phyloP scores from a whole-genome alignment of 2,113 vertebrate genomes.

The Chloropsis hardwickii region DNA sequence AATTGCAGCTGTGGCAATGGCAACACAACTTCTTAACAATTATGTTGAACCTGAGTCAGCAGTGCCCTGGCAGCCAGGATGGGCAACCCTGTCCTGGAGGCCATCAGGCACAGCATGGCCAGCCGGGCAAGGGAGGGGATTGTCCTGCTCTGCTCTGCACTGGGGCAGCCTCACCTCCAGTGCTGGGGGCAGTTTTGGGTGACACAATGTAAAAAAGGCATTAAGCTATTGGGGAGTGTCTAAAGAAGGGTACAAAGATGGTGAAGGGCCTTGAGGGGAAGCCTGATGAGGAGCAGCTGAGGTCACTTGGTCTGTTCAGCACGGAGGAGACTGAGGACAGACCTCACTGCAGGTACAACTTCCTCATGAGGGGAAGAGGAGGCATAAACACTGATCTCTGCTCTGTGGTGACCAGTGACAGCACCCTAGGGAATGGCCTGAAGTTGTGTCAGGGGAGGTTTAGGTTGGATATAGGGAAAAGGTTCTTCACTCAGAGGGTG shows the following conservation, averaged over 20 bases:
- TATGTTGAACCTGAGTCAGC: accelerated
- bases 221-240: accelerated
- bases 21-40: background rate
- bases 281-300: accelerated
- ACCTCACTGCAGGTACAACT: background rate
- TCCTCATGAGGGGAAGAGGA: background rate
- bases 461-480: background rate
- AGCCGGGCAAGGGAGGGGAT: background rate
- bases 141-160: background rate
- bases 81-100: accelerated
- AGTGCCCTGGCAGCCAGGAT: background rate
- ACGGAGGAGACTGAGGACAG: background rate
- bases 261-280: no score
- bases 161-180: accelerated
- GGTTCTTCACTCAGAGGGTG: background rate
- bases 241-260: background rate
- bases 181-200: background rate
- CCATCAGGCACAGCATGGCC: background rate
- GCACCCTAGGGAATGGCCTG: accelerated
- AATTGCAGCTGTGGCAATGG: background rate
- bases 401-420: background rate
- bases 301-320: background rate
- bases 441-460: background rate
- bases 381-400: background rate
- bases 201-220: accelerated